Conservation (phyloP, 2,888 invertebrate species). For the Lasioglossum villosulum region DNA sequence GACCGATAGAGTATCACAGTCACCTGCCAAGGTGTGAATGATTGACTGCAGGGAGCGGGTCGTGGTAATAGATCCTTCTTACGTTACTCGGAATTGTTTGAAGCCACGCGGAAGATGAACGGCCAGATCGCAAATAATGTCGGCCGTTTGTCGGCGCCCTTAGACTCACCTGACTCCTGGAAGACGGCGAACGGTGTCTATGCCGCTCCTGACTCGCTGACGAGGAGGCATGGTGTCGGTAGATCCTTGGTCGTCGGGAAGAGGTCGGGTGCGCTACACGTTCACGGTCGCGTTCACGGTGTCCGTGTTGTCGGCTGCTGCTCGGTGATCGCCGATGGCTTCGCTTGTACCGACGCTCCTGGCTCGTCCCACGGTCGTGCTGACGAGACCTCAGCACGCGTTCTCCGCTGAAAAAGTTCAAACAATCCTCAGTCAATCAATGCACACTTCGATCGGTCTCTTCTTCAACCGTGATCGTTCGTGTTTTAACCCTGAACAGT, state of each 20-base stretch:
- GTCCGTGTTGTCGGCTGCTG: constrained; percentile 89
- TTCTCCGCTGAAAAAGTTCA: constrained; percentile 86
- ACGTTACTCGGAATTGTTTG: constrained; percentile 30
- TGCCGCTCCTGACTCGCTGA: constrained; percentile 80
- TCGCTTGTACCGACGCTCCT: constrained; percentile 93
- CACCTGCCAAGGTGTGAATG: constrained; percentile 40
- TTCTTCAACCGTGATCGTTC: background rate
- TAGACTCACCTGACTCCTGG: constrained; percentile 82
- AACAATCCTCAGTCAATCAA: background rate
- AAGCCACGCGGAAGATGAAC: constrained; percentile 34
- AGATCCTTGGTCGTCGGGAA: constrained; percentile 77
- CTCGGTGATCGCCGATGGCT: constrained; percentile 93
- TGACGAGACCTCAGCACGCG: constrained; percentile 87
- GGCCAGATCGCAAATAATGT: constrained; percentile 19
- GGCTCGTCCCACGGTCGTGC: constrained; percentile 91
- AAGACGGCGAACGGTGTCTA: constrained; percentile 79
- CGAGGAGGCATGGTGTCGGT: constrained; percentile 79
- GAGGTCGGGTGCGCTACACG: constrained; percentile 76
- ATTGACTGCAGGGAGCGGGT: constrained; percentile 31
- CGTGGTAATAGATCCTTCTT: constrained; percentile 45
- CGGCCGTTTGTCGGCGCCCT: constrained; percentile 42
- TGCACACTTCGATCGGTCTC: background rate
- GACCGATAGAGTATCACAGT: constrained; percentile 40
- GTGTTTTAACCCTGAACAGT: background rate
- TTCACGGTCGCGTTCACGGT: constrained; percentile 77